These are phyloP conservation scores for Diuraphis noxia DNA, from an alignment of 1,140 invertebrate species.

Conservation along the genomic window DNA sequence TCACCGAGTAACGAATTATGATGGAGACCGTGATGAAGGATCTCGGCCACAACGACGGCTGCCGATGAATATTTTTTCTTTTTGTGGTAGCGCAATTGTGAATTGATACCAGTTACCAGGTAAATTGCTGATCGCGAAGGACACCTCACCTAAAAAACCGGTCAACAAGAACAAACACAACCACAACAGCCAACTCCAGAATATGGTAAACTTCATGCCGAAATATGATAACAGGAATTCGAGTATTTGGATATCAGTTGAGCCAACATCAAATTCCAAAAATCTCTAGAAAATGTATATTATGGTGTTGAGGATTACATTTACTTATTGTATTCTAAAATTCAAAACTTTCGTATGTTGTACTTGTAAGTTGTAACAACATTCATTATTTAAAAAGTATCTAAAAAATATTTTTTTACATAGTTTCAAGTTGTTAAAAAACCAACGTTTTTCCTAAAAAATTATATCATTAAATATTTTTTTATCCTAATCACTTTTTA, in stretches of 20 bases:
- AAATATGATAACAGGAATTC: not conserved
- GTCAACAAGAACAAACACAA: not conserved
- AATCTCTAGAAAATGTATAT: not conserved
- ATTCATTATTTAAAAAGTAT: too few species aligned
- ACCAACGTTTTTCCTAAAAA: too few species aligned
- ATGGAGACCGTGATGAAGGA: not conserved
- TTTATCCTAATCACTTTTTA: too few species aligned
- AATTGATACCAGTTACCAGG: not conserved
- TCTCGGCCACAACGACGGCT: not conserved
- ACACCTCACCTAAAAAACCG: not conserved
- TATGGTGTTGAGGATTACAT: too few species aligned
- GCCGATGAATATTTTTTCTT: not conserved
- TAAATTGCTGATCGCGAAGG: not conserved
- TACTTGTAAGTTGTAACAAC: too few species aligned
- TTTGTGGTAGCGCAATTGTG: not conserved
- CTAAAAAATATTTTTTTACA: too few species aligned
- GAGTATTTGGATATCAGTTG: not conserved
- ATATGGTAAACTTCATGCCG: not conserved
- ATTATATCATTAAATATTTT: too few species aligned
- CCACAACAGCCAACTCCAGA: too few species aligned
- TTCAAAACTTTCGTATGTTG: too few species aligned
- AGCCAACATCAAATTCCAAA: not conserved
- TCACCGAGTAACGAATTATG: conserved; percentile 22
- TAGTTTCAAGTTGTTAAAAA: too few species aligned
- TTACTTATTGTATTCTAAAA: too few species aligned